A percentile compares a stretch with the other conserved stretches of the same genome.
phyloP scores from a whole-genome alignment of 2,113 vertebrate genomes.

The Stigmatopora nigra region DNA sequence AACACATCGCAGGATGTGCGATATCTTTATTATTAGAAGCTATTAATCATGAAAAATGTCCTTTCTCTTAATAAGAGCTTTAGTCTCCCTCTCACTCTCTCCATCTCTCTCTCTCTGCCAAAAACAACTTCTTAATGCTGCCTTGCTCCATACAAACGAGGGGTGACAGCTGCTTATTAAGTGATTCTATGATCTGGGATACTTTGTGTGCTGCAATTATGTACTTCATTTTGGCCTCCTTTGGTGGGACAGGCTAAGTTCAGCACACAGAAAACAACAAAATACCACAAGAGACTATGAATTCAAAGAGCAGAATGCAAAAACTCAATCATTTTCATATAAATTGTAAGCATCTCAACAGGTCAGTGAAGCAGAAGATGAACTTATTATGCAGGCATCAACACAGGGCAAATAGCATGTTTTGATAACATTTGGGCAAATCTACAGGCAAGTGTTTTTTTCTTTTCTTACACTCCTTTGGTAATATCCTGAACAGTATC shows the following conservation, averaged over 20 bases:
- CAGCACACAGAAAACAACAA: background rate
- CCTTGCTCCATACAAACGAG: too few species aligned
- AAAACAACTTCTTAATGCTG: too few species aligned
- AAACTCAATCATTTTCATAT: background rate
- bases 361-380: conserved; percentile 2
- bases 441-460: conserved; percentile 26
- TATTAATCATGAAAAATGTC: too few species aligned
- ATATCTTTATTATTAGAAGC: too few species aligned
- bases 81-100: too few species aligned
- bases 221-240: too few species aligned
- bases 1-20: too few species aligned
- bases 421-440: conserved; percentile 27
- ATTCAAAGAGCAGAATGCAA: background rate
- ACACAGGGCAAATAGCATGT: conserved; percentile 16
- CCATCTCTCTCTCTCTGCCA: too few species aligned
- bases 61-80: too few species aligned
- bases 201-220: too few species aligned
- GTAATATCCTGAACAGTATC: conserved; percentile 18
- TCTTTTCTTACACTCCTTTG: conserved; percentile 11
- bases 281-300: background rate
- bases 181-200: too few species aligned
- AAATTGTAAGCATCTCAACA: background rate
- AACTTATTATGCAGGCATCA: background rate
- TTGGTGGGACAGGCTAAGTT: background rate
- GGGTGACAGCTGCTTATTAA: too few species aligned